A percentile compares a stretch with the other conserved stretches of the same genome.
phyloP scores from a whole-genome alignment of 2,113 vertebrate species.

The Notiomystis cincta region DNA sequence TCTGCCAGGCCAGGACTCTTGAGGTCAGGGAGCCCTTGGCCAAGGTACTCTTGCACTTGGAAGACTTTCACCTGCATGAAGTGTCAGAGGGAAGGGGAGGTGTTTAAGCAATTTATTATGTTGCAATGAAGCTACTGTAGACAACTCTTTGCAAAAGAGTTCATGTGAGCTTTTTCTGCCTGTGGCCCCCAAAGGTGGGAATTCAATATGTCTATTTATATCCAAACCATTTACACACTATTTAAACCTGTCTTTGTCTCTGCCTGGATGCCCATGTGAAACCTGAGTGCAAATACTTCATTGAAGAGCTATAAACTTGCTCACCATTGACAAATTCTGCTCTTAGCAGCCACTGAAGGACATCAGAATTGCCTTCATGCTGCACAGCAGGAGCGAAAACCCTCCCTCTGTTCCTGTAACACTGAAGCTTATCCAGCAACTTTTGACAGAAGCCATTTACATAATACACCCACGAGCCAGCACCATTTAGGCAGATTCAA shows the following conservation, averaged over 20 bases:
- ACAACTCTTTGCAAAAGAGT: neutral
- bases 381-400: neutral
- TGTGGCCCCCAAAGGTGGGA: neutral
- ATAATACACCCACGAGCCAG: slow-evolving; percentile 48
- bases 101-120: neutral
- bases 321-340: neutral
- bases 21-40: neutral
- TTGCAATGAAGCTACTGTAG: neutral
- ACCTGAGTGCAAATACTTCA: neutral
- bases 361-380: neutral
- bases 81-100: neutral
- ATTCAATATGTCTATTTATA: neutral
- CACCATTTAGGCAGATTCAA: neutral
- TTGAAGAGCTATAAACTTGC: neutral
- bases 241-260: neutral
- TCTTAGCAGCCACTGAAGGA: neutral
- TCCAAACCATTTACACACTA: neutral
- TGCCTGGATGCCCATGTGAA: neutral
- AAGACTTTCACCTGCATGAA: neutral
- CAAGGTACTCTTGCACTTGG: neutral
- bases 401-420: neutral
- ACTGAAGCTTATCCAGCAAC: slow-evolving; percentile 18
- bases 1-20: neutral
- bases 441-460: slow-evolving; percentile 50
- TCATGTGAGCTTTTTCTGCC: neutral